A percentile compares a stretch with the other conserved stretches of the same genome.
Conservation (phyloP, 2,113 vertebrate species). For the Hystrix cristata region DNA sequence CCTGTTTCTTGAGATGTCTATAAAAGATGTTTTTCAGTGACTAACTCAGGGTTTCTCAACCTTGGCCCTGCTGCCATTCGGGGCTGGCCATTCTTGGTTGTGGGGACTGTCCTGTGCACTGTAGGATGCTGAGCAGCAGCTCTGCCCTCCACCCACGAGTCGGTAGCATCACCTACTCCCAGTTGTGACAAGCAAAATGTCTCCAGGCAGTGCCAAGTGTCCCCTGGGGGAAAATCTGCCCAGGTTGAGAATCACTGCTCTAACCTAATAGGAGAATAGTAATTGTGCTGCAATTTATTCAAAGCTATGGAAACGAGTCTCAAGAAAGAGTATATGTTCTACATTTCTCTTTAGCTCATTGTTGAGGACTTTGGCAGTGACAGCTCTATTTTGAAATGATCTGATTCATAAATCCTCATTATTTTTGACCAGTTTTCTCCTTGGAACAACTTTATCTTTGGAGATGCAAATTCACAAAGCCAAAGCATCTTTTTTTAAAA, state of each 20-base stretch:
- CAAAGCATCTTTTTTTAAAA: conserved; percentile 38
- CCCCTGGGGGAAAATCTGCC: not conserved
- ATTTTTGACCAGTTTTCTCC: conserved; percentile 64
- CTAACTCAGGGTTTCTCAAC: conserved; percentile 27
- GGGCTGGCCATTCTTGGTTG: conserved; percentile 8
- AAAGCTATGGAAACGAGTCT: conserved; percentile 62
- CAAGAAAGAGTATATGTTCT: conserved; percentile 53
- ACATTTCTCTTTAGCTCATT: conserved; percentile 60
- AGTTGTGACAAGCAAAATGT: conserved; percentile 46
- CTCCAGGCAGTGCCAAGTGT: conserved; percentile 40
- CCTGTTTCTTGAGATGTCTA: conserved; percentile 56
- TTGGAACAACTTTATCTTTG: conserved; percentile 70
- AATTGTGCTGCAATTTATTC: conserved; percentile 59
- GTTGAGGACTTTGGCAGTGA: conserved; percentile 52
- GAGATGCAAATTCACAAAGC: conserved; percentile 59
- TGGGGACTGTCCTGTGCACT: not conserved
- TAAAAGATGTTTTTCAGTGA: conserved; percentile 60
- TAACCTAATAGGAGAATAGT: conserved; percentile 31
- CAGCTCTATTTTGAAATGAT: conserved; percentile 64
- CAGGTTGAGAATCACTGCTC: not conserved
- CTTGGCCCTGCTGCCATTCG: conserved; percentile 8
- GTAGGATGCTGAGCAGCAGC: not conserved
- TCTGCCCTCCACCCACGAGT: not conserved
- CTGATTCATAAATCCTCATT: conserved; percentile 64
- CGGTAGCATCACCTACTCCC: not conserved